Percentiles rank a stretch among this genome's conserved stretches.
phyloP scores from a whole-genome alignment of 2,113 vertebrate species.

The Actenoides hombroni region DNA sequence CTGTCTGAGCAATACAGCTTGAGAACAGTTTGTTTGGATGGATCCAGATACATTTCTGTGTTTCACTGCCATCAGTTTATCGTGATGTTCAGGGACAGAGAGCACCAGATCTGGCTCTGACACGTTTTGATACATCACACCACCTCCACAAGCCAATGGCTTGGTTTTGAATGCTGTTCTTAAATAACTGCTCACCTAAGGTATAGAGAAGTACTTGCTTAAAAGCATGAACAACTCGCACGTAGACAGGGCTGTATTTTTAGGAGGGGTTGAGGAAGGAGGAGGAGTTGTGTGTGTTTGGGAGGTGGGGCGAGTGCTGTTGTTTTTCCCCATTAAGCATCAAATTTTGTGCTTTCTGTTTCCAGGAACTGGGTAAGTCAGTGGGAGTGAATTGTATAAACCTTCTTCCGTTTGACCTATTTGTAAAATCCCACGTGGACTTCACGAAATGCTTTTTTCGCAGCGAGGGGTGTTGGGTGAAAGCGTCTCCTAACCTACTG shows the following conservation, averaged over 20 bases:
- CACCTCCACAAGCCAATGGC: not conserved
- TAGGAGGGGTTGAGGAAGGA: not conserved
- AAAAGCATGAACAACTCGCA: not conserved
- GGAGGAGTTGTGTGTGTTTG: not conserved
- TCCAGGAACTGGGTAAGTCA: not conserved
- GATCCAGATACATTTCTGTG: not conserved
- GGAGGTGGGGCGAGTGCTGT: not conserved
- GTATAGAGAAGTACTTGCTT: not conserved
- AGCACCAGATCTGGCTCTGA: not conserved
- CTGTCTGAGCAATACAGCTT: not conserved
- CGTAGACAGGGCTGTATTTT: not conserved
- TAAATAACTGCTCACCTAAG: not conserved
- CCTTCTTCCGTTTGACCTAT: not conserved
- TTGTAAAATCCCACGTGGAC: not conserved
- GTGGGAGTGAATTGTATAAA: not conserved
- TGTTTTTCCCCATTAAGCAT: not conserved
- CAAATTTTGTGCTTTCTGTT: not conserved
- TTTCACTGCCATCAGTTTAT: not conserved
- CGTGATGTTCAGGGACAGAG: not conserved
- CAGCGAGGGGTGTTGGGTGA: not conserved
- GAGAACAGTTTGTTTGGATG: not conserved
- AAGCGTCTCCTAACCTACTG: not conserved
- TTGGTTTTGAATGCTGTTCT: not conserved
- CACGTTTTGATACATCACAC: not conserved
- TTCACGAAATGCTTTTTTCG: not conserved